Evolutionary conservation across 37 sponge, comb jelly and placozoan genomes (phyloP), one percentile per base, ranked within the genome.

Genomic region (Hexactinellida sp.): DNA sequence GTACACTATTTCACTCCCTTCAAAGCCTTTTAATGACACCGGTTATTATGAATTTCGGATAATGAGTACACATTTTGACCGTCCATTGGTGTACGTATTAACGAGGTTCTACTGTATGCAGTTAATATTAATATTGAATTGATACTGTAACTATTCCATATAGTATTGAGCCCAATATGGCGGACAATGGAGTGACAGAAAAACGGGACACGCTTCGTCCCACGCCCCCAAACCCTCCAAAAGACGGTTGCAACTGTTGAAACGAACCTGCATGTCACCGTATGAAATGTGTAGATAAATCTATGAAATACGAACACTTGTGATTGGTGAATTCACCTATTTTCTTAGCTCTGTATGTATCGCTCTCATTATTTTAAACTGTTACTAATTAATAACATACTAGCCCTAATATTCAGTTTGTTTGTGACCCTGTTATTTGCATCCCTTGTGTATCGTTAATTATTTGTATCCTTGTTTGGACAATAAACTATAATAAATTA

Each of bases 331-430:
- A 63, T 23, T 63, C 3, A 47, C 52, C 25, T 63, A 63, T 63
- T 63, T 63, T 63, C 76, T 63, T 63, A 63, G 76, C 76, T 63
- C 76, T 63, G 76, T 63, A 63, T 63, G 76, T 63, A 63, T 63
- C 76, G 76, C 76, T 63, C 76, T n/a, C 5, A 63, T n/a, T 63
- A 28, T 63, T 63, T 63, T 63, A 63, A 63, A 23, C 13, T 23
- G 5, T 63, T 63, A 63, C 10, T 41, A 41, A 41, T n/a, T n/a
- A n/a, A n/a, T n/a, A n/a, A n/a, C n/a, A n/a, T n/a, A n/a, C 47
- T 41, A 41, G 47, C 47, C 13, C 47, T 16, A 41, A 5, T 41
- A 41, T 41, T 41, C 47, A 41, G 47, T 41, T 5, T 41, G 13
- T 5, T 41, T 41, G 5, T n/a, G n/a, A n/a, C n/a, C n/a, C n/a